Evolutionary conservation across 1,140 invertebrate genomes (phyloP).

Genomic region (Cydia amplana): DNA sequence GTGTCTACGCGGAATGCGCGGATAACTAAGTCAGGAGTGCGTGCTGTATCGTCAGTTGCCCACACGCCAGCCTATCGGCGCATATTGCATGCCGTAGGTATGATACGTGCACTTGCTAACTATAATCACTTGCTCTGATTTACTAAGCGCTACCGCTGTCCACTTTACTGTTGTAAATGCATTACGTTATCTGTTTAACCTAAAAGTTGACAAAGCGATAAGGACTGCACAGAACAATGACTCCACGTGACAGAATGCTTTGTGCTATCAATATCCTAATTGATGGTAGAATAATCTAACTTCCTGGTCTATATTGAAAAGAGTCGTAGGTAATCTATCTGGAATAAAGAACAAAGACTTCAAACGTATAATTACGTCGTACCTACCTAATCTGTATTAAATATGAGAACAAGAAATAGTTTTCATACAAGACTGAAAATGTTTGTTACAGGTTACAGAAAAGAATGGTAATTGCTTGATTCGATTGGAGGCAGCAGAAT

Average conservation of each 20-base stretch:
- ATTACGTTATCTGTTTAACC: slow-evolving; percentile 31
- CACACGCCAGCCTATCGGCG: slow-evolving; percentile 44
- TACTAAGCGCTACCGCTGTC: slow-evolving; percentile 26
- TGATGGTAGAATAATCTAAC: background rate
- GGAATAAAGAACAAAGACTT: background rate
- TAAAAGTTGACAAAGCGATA: slow-evolving; percentile 27
- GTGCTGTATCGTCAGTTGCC: slow-evolving; percentile 27
- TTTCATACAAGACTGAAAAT: background rate
- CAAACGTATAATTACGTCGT: background rate
- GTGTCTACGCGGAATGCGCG: background rate
- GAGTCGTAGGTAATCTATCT: background rate
- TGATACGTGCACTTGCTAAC: slow-evolving; percentile 27
- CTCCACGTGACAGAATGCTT: slow-evolving; percentile 6
- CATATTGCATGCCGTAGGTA: slow-evolving; percentile 24
- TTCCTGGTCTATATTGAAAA: background rate
- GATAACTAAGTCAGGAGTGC: slow-evolving; percentile 6
- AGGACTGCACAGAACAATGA: slow-evolving; percentile 21
- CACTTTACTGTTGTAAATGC: slow-evolving; percentile 22
- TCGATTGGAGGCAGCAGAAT: slow-evolving; percentile 43
- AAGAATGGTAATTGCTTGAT: slow-evolving; percentile 8
- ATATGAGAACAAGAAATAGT: background rate
- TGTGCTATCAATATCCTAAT: slow-evolving; percentile 16
- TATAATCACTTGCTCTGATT: slow-evolving; percentile 31
- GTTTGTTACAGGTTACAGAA: slow-evolving; percentile 36
- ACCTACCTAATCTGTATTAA: background rate